A percentile compares a stretch with the other conserved stretches of the same genome.
Evolutionary conservation across 2,113 vertebrate genomes (phyloP).

Genomic region (Solea solea): DNA sequence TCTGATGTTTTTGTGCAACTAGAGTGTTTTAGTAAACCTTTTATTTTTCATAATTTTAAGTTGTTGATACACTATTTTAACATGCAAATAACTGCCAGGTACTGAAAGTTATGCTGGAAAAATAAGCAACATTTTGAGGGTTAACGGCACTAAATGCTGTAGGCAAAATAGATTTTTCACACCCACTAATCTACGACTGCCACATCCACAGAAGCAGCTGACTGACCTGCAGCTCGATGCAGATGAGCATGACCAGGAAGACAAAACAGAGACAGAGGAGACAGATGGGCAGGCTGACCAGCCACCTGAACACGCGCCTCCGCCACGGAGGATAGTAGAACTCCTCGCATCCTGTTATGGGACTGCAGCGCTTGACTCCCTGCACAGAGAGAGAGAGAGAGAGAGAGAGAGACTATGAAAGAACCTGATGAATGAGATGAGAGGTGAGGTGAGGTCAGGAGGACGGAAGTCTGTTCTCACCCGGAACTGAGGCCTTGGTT

Average conservation of each 20-base stretch:
- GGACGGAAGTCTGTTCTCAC: constrained; percentile 73
- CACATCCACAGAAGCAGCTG: constrained; percentile 1
- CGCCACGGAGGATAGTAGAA: constrained; percentile 96
- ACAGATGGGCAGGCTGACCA: constrained; percentile 94
- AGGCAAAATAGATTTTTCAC: not conserved
- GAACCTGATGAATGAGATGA: not conserved
- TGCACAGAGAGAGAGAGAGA: constrained; percentile 48
- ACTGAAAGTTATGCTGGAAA: not conserved
- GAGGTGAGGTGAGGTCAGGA: not conserved
- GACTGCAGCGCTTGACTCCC: constrained; percentile 93
- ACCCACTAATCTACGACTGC: not conserved
- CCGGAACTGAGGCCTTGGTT: constrained; percentile 94
- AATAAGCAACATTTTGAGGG: not conserved
- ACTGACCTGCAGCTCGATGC: constrained; percentile 95
- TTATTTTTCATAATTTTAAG: too few species aligned
- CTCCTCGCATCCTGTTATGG: constrained; percentile 91
- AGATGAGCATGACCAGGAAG: constrained; percentile 96
- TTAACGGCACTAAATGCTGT: not conserved
- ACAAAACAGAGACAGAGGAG: constrained; percentile 90
- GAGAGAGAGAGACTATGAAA: constrained; percentile 3
- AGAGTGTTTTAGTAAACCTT: too few species aligned
- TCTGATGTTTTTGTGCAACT: too few species aligned
- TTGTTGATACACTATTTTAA: too few species aligned
- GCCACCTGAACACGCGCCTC: constrained; percentile 90
- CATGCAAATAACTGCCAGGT: too few species aligned